phyloP scores from a whole-genome alignment of 2,797 vertebrate genomes.

The Diceros bicornis region DNA sequence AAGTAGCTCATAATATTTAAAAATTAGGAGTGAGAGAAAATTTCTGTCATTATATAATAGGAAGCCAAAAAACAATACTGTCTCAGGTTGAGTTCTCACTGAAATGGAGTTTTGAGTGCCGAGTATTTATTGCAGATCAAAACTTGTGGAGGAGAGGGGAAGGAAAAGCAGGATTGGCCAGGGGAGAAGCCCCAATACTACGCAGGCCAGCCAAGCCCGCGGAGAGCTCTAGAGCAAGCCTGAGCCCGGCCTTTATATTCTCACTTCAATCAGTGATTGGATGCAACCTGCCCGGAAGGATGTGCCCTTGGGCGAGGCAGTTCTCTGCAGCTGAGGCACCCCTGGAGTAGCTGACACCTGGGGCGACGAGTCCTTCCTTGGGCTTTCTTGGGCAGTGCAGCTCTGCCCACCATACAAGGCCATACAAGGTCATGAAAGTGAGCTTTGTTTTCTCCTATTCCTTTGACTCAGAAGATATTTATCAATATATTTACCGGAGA shows the following conservation, averaged over 20 bases:
- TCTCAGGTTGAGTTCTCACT: not conserved
- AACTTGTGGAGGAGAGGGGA: not conserved
- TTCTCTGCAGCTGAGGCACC: not conserved
- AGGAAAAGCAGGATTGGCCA: not conserved
- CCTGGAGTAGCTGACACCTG: not conserved
- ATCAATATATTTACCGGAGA: not conserved
- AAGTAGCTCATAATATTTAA: slow-evolving; percentile 38
- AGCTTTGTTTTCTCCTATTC: not conserved
- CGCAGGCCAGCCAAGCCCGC: not conserved
- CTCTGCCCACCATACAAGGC: not conserved
- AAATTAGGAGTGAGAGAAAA: not conserved
- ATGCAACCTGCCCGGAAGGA: not conserved
- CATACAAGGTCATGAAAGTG: not conserved
- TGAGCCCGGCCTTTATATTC: not conserved
- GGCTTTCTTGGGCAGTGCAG: not conserved
- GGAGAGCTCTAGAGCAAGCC: not conserved
- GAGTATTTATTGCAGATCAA: not conserved
- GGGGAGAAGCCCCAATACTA: not conserved
- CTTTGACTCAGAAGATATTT: not conserved
- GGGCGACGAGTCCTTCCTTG: not conserved
- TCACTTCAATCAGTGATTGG: not conserved
- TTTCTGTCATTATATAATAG: not conserved
- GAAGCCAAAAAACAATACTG: not conserved
- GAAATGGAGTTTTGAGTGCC: not conserved
- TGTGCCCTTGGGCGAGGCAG: no score